phyloP scores from a whole-genome alignment of 2,797 vertebrate species.

The Alcedo quadribrachys region DNA sequence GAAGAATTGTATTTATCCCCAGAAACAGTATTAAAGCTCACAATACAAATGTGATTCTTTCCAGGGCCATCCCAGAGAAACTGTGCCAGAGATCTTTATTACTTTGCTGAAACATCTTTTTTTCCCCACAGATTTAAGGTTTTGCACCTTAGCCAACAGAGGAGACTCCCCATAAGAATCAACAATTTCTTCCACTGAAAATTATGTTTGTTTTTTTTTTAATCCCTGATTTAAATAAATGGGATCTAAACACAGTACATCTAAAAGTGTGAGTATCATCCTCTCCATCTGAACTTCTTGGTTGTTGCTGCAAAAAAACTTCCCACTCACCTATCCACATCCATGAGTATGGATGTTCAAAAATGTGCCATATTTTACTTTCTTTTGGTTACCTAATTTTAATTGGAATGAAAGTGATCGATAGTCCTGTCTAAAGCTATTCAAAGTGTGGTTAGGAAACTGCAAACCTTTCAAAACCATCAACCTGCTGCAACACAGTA shows the following conservation, averaged over 20 bases:
- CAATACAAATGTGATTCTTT: slow-evolving; percentile 11
- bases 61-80: neutral
- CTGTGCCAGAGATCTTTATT: neutral
- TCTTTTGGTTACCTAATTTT: neutral
- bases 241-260: neutral
- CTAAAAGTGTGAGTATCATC: neutral
- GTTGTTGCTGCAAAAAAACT: neutral
- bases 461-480: neutral
- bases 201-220: neutral
- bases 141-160: neutral
- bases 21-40: slow-evolving; percentile 5
- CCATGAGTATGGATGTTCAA: neutral
- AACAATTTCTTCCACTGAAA: neutral
- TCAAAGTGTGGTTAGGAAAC: neutral
- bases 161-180: neutral
- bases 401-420: neutral
- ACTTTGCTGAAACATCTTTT: neutral
- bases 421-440: neutral
- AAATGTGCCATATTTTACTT: neutral
- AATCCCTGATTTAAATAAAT: neutral
- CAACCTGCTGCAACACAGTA: neutral
- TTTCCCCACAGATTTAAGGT: neutral
- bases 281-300: neutral
- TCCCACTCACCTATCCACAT: neutral
- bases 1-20: slow-evolving; percentile 17